These are phyloP conservation scores for Schizopygopsis malacanthus DNA, from an alignment of 2,797 vertebrate genomes.

Conservation along the genomic window DNA sequence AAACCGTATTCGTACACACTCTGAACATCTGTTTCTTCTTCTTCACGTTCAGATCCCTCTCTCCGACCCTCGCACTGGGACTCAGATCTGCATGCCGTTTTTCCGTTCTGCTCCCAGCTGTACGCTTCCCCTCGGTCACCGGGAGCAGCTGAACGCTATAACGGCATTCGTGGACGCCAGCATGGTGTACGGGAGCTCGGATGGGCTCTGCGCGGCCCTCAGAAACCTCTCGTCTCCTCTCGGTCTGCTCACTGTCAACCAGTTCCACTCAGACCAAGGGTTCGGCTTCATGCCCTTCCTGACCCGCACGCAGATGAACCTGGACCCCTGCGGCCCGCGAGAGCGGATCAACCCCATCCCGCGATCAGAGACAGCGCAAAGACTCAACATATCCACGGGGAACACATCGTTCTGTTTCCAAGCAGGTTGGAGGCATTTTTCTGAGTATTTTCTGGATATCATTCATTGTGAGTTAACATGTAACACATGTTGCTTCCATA, in stretches of 20 bases:
- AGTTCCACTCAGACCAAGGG: slow-evolving; percentile 72
- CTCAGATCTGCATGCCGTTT: slow-evolving; percentile 87
- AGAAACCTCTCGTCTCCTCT: slow-evolving; percentile 74
- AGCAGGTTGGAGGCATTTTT: slow-evolving; percentile 72
- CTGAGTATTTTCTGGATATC: neutral
- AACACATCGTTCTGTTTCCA: slow-evolving; percentile 81
- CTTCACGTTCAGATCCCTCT: slow-evolving; percentile 72
- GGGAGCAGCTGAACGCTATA: slow-evolving; percentile 85
- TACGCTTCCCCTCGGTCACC: slow-evolving; percentile 58
- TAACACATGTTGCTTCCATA: neutral
- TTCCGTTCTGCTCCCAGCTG: slow-evolving; percentile 87
- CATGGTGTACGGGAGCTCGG: slow-evolving; percentile 83
- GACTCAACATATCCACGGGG: slow-evolving; percentile 37
- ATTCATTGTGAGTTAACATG: neutral
- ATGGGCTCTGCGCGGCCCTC: slow-evolving; percentile 68
- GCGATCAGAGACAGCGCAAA: slow-evolving; percentile 6
- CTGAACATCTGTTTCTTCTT: neutral
- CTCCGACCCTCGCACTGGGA: slow-evolving; percentile 78
- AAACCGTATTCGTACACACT: neutral
- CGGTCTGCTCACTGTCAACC: slow-evolving; percentile 76
- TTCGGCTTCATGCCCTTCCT: slow-evolving; percentile 79
- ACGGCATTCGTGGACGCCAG: slow-evolving; percentile 83
- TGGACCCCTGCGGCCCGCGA: slow-evolving; percentile 79
- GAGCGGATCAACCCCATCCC: slow-evolving; percentile 50
- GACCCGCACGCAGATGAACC: slow-evolving; percentile 70